These are phyloP conservation scores for Megaleporinus macrocephalus DNA, from an alignment of 2,113 vertebrate species.

Conservation along the genomic window DNA sequence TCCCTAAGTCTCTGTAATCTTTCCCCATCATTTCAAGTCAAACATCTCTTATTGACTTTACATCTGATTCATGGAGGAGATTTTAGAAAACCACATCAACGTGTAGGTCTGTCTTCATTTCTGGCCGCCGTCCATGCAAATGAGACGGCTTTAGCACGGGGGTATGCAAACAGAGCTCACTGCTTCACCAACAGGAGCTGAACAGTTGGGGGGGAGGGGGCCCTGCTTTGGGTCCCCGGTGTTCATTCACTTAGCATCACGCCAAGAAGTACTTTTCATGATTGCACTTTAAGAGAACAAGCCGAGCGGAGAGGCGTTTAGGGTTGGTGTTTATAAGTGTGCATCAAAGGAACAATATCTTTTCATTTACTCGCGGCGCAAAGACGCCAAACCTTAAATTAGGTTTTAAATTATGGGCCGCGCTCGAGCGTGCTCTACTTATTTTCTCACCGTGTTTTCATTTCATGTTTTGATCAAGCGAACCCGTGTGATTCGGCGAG, in stretches of 20 bases:
- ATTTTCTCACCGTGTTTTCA: background rate
- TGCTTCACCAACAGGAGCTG: background rate
- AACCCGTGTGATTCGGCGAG: constrained; percentile 9
- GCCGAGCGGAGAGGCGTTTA: background rate
- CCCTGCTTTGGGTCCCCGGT: background rate
- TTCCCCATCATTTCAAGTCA: background rate
- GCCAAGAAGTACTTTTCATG: background rate
- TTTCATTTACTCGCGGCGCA: constrained; percentile 27
- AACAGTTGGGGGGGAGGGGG: background rate
- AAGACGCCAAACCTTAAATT: constrained; percentile 16
- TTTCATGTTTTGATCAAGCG: constrained; percentile 24
- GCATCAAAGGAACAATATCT: background rate
- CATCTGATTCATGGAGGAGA: background rate
- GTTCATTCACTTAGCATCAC: background rate
- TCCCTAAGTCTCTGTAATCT: background rate
- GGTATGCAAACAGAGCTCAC: background rate
- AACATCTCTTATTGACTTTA: background rate
- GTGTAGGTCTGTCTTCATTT: background rate
- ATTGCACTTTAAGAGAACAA: background rate
- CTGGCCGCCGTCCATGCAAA: background rate
- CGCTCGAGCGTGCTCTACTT: constrained; percentile 4
- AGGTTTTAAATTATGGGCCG: background rate
- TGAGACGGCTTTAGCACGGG: background rate
- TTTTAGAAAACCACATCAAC: background rate
- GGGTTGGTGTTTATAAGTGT: background rate